A percentile compares a stretch with the other conserved stretches of the same genome.
Conservation (phyloP, 2,797 vertebrate genomes). For the Peromyscus attwateri region DNA sequence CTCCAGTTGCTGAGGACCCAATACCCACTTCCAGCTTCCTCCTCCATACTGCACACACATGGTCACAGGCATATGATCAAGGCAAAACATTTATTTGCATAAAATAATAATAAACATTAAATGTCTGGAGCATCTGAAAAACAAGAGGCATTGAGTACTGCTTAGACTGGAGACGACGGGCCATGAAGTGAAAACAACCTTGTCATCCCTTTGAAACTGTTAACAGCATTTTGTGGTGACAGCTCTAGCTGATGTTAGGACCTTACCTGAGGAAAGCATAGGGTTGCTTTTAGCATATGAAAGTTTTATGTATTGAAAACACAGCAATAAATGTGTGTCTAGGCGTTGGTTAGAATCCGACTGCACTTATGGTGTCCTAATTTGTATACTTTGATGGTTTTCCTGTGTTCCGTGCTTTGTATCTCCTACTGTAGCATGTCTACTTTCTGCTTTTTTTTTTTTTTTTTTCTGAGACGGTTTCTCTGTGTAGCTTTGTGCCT, state of each 20-base stretch:
- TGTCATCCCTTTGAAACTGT: background rate
- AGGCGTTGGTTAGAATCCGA: background rate
- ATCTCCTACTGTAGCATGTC: background rate
- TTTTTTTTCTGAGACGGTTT: too few species aligned
- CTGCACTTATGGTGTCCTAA: background rate
- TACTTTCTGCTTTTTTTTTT: background rate
- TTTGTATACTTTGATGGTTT: background rate
- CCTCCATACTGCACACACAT: background rate
- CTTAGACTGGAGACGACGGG: background rate
- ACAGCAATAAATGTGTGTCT: background rate
- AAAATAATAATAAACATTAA: background rate
- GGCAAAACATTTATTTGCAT: background rate
- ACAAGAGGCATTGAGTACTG: background rate
- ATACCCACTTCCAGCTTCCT: background rate
- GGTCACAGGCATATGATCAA: background rate
- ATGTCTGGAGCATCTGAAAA: background rate
- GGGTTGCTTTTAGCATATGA: background rate
- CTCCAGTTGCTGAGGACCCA: background rate
- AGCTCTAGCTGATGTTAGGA: background rate
- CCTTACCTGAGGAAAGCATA: background rate
- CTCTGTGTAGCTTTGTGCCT: too few species aligned
- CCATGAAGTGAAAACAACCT: background rate
- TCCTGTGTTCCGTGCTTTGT: background rate
- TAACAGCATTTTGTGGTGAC: background rate
- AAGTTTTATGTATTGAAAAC: background rate